These are phyloP conservation scores for Daktulosphaira vitifoliae DNA, from an alignment of 1,140 invertebrate genomes.

Conservation along the genomic window DNA sequence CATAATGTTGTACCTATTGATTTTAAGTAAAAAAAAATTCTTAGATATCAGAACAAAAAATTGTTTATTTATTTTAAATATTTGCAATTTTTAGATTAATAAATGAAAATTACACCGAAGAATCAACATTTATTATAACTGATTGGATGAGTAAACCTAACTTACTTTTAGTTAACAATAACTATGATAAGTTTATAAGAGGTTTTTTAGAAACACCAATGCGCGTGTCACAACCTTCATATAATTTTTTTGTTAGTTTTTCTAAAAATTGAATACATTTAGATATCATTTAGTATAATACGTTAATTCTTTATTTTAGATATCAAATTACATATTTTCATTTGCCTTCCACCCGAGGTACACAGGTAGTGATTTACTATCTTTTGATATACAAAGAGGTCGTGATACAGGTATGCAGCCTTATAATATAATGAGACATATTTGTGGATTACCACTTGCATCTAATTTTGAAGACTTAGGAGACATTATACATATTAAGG, in stretches of 20 bases:
- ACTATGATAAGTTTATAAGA: neutral
- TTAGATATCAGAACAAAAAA: too few relatives aligned
- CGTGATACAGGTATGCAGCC: conserved; percentile 77
- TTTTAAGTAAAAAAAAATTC: conserved; percentile 1
- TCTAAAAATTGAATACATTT: neutral
- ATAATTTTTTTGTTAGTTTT: neutral
- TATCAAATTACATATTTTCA: conserved; percentile 44
- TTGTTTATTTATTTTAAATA: too few relatives aligned
- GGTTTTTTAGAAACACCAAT: neutral
- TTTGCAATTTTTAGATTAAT: neutral
- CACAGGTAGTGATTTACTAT: conserved; percentile 73
- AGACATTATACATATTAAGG: conserved; percentile 36
- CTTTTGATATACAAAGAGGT: conserved; percentile 78
- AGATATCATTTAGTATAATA: neutral
- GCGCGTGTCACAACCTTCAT: neutral
- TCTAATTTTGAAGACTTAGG: conserved; percentile 44
- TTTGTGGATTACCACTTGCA: conserved; percentile 65
- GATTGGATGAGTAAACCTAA: conserved; percentile 3
- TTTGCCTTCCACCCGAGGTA: conserved; percentile 47
- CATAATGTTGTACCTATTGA: neutral
- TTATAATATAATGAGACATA: conserved; percentile 67
- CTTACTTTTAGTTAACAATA: neutral
- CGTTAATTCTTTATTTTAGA: conserved; percentile 4
- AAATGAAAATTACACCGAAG: neutral
- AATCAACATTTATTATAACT: neutral